A percentile compares a stretch with the other conserved stretches of the same genome.
phyloP scores from a whole-genome alignment of 2,113 vertebrate species.

The Periophthalmus modestus region DNA sequence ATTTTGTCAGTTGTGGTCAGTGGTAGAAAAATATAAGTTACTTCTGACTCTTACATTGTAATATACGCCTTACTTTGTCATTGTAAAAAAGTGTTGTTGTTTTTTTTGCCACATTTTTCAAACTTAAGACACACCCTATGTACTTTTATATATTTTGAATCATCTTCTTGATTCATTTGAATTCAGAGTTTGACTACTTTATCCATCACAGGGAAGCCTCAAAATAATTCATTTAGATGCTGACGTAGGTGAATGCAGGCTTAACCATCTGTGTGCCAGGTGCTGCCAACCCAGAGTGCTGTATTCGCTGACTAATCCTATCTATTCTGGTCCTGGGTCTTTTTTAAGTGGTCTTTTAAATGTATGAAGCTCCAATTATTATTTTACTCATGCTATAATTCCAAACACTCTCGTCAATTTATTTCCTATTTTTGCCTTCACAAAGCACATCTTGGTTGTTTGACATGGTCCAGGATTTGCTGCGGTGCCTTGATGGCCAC shows the following conservation, averaged over 20 bases:
- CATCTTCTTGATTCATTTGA: not conserved
- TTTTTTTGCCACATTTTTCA: no score
- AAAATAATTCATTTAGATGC: slow-evolving; percentile 28
- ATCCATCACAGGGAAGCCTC: slow-evolving; percentile 32
- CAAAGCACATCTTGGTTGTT: slow-evolving; percentile 29
- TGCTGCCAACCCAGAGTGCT: slow-evolving; percentile 58
- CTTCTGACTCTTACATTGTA: not conserved
- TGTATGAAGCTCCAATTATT: slow-evolving; percentile 2
- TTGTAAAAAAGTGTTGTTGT: not conserved
- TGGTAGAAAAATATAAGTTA: not conserved
- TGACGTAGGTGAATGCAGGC: slow-evolving; percentile 5
- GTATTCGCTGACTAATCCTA: slow-evolving; percentile 56
- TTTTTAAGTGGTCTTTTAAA: slow-evolving; percentile 36
- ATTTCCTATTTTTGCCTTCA: slow-evolving; percentile 13
- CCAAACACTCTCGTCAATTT: slow-evolving; percentile 25
- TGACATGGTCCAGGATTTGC: slow-evolving; percentile 32
- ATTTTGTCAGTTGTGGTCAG: slow-evolving; percentile 13
- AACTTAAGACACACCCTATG: no score
- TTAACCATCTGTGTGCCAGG: slow-evolving; percentile 72
- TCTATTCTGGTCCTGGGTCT: slow-evolving; percentile 53
- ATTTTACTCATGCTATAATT: slow-evolving; percentile 9
- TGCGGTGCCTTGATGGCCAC: slow-evolving; percentile 55
- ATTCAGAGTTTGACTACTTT: not conserved
- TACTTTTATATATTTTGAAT: not conserved
- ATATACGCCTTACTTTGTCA: not conserved